phyloP scores from a whole-genome alignment of 2,797 vertebrate species.

The Naso thynnoides region DNA sequence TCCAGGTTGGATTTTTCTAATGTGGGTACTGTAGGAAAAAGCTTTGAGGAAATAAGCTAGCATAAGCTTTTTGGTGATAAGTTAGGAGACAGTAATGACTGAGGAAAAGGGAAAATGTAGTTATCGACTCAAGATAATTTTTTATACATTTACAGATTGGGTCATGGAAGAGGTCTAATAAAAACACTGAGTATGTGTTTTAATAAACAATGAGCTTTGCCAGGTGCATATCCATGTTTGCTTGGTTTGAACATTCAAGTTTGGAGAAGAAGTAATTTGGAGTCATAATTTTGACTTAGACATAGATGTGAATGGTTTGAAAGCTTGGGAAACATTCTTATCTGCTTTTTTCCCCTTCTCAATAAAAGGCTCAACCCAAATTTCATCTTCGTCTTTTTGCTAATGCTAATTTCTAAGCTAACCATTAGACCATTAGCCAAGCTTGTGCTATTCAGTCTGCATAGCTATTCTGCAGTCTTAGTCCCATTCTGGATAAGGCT shows the following conservation, averaged over 20 bases:
- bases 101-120: no score
- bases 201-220: background rate
- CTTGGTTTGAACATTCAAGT: background rate
- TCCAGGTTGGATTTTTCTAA: background rate
- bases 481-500: no score
- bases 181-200: background rate
- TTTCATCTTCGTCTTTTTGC: background rate
- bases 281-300: background rate
- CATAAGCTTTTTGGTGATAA: background rate
- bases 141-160: no score
- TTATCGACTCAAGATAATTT: no score
- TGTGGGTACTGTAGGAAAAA: background rate
- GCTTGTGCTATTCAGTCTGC: no score
- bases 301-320: background rate
- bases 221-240: conserved; percentile 5
- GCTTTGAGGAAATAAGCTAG: no score
- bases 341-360: no score
- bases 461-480: no score
- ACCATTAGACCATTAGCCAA: no score
- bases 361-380: no score
- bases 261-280: background rate
- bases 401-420: conserved; percentile 17
- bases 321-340: background rate
- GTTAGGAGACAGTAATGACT: background rate
- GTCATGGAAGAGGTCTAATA: no score